phyloP scores from a whole-genome alignment of 2,113 vertebrate genomes.

The Nerophis ophidion region DNA sequence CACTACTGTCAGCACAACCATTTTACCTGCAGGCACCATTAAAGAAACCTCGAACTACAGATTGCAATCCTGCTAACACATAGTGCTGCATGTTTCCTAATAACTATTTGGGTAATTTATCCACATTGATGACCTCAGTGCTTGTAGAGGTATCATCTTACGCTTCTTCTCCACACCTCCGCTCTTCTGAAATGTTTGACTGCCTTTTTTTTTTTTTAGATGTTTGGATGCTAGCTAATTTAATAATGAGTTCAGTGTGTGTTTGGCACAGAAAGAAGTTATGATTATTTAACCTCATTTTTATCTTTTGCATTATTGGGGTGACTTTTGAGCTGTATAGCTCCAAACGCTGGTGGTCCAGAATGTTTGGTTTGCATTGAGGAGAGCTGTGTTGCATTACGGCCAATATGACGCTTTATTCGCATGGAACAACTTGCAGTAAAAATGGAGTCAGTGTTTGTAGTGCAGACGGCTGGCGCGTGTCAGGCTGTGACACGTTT shows the following conservation, averaged over 20 bases:
- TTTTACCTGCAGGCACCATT: too few species aligned
- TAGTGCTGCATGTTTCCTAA: not conserved
- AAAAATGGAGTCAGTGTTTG: constrained; percentile 7
- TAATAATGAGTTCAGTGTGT: constrained; percentile 38
- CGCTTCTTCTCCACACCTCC: not conserved
- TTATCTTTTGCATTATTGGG: too few species aligned
- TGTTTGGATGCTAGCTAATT: too few species aligned
- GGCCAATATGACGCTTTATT: too few species aligned
- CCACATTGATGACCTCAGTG: not conserved
- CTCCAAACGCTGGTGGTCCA: not conserved
- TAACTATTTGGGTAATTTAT: not conserved
- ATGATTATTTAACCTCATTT: too few species aligned
- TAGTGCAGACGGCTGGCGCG: constrained; percentile 20
- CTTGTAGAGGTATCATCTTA: not conserved
- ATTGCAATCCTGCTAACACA: too few species aligned
- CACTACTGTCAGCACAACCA: too few species aligned
- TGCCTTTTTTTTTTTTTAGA: not conserved
- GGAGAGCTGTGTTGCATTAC: too few species aligned
- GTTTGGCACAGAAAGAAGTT: constrained; percentile 31
- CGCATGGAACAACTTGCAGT: too few species aligned
- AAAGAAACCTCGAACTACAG: too few species aligned
- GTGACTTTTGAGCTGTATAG: not conserved
- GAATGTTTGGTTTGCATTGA: too few species aligned
- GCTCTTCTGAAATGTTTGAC: not conserved
- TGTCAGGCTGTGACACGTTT: constrained; percentile 51